A percentile compares a stretch with the other conserved stretches of the same genome.
Evolutionary conservation across 2,113 vertebrate genomes (phyloP).

Genomic region (Hiodon tergisus): DNA sequence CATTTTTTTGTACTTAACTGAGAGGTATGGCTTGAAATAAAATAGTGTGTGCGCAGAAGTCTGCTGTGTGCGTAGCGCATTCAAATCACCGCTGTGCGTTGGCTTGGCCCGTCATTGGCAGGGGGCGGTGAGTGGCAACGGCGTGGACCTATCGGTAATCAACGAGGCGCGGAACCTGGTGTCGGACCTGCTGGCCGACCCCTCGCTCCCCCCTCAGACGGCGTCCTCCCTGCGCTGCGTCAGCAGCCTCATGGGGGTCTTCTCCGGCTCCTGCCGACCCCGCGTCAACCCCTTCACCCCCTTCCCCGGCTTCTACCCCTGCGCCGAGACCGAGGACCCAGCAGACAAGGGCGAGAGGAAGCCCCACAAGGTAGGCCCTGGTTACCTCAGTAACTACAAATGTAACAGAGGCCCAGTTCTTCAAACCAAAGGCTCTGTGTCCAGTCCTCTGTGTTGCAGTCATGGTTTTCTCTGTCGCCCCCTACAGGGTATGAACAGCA

Average conservation of each 20-base stretch:
- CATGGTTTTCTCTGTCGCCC: neutral
- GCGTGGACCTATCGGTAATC: constrained; percentile 83
- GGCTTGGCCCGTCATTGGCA: constrained; percentile 41
- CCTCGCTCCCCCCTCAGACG: constrained; percentile 73
- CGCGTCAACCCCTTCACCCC: constrained; percentile 84
- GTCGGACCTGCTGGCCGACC: constrained; percentile 81
- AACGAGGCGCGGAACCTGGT: constrained; percentile 85
- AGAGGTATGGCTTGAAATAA: neutral
- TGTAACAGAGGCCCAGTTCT: too few relatives aligned
- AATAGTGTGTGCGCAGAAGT: neutral
- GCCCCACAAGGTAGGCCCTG: constrained; percentile 72
- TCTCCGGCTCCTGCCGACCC: constrained; percentile 84
- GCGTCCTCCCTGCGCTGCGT: constrained; percentile 77
- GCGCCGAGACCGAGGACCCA: constrained; percentile 77
- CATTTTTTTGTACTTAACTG: too few relatives aligned
- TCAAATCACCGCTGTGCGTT: neutral
- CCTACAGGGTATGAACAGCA: constrained; percentile 51
- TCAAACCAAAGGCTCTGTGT: too few relatives aligned
- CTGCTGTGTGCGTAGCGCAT: neutral
- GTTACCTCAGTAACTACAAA: neutral
- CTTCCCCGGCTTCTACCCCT: constrained; percentile 89
- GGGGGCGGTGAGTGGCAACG: constrained; percentile 75
- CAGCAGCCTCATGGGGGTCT: constrained; percentile 83
- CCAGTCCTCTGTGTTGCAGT: neutral
- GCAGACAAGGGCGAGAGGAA: constrained; percentile 81